Evolutionary conservation across 1,140 invertebrate genomes (phyloP), one percentile per base, ranked within the genome.

Genomic region (Drosophila obscura): DNA sequence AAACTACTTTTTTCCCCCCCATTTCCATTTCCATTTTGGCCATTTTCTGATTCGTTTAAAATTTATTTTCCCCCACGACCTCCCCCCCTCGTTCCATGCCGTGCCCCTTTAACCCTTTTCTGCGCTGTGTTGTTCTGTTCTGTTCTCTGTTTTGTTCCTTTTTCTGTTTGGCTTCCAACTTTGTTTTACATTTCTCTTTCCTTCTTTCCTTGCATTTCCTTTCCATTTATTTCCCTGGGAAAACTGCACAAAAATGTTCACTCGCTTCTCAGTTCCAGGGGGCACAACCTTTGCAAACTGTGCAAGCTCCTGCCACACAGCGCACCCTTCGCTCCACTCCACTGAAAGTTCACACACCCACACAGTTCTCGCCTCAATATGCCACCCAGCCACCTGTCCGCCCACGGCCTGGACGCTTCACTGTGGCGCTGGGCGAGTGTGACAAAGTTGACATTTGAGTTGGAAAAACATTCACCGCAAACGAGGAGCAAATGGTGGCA

Each of bases 21-120:
- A 80, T 72, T 84, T 73, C 58, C 60, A 73, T 64, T 83, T 83
- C 49, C 66, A 71, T 84, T 87, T 73, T 11, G 35, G 63, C 69
- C 67, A 84, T 84, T 80, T 62, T 66, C 74, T 87, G 71, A 87
- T 87, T 85, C 73, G 75, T 77, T 87, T 87, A 66, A 85, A 87
- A 77, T 87, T 69, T 81, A 58, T 67, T 77, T 69, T 78, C 9
- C 35, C 59, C 49, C n/a, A 24, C 5, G 24, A 26, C 48, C 41
- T n/a, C 0, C 15, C n/a, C n/a, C 8, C 13, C 31, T 9, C 31
- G 7, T 3, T 31, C 0, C 16, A 8, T 24, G 22, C 1, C 28
- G 6, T 0, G 2, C 15, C 16, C 31, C 13, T 59, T 66, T 26
- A 26, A 7, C 31, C 26, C 19, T 60, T 19, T 55, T 49, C 45